Percentiles rank a stretch among this genome's conserved stretches.
phyloP scores from a whole-genome alignment of 2,797 vertebrate species.

The Sylvilagus floridanus region DNA sequence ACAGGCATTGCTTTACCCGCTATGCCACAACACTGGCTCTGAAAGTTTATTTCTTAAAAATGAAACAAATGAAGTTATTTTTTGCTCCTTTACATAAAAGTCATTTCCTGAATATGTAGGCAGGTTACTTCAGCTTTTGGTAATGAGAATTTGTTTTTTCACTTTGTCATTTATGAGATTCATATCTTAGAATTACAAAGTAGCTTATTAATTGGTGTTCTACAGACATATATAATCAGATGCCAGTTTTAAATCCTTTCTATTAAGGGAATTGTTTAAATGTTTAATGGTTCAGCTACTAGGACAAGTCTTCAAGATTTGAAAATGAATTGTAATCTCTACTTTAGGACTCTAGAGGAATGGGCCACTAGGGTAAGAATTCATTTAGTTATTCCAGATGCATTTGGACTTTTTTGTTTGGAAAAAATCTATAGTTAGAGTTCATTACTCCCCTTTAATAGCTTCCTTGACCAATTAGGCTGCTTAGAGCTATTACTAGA shows the following conservation, averaged over 20 bases:
- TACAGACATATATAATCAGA: not conserved
- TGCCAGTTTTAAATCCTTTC: not conserved
- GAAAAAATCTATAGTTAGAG: not conserved
- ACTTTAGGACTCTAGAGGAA: not conserved
- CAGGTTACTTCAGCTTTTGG: not conserved
- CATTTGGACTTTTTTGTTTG: not conserved
- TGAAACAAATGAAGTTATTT: not conserved
- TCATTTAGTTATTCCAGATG: not conserved
- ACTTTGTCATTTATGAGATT: not conserved
- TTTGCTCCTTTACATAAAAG: not conserved
- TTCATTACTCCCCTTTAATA: slow-evolving; percentile 28
- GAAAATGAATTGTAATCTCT: not conserved
- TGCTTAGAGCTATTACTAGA: not conserved
- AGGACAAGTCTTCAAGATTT: slow-evolving; percentile 12
- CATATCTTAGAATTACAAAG: not conserved
- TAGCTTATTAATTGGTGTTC: not conserved
- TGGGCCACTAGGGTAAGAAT: not conserved
- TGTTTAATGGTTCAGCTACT: slow-evolving; percentile 11
- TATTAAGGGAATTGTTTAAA: slow-evolving; percentile 27
- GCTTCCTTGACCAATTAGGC: not conserved
- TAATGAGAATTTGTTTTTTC: not conserved
- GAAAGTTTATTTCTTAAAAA: not conserved
- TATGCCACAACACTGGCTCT: too few relatives aligned
- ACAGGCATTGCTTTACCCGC: too few relatives aligned
- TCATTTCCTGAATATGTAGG: not conserved